phyloP scores from a whole-genome alignment of 2,113 vertebrate genomes.

The Sialia sialis region DNA sequence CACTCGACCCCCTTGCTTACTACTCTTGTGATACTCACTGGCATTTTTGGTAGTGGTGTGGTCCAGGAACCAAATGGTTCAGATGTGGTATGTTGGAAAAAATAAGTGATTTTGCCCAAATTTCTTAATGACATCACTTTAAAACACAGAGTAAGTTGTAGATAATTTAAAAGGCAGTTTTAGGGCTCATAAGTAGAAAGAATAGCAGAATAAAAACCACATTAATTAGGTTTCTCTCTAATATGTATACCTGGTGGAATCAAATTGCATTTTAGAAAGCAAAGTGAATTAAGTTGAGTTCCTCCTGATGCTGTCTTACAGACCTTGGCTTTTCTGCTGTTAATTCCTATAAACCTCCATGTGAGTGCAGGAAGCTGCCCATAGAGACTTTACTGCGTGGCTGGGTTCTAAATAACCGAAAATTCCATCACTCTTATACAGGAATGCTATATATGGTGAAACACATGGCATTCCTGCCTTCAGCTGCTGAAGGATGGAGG shows the following conservation, averaged over 20 bases:
- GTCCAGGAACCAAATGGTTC: not conserved
- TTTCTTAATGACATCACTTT: not conserved
- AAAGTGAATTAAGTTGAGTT: not conserved
- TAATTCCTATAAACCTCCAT: accelerated
- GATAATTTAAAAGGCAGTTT: not conserved
- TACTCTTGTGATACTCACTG: not conserved
- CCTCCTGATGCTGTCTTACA: not conserved
- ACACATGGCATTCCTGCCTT: not conserved
- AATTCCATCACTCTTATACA: not conserved
- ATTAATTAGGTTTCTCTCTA: not conserved
- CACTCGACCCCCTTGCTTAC: not conserved
- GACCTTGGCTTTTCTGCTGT: not conserved
- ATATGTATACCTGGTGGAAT: not conserved
- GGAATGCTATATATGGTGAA: not conserved
- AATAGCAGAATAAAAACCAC: not conserved
- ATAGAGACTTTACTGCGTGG: accelerated
- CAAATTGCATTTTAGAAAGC: not conserved
- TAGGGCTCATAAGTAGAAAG: not conserved
- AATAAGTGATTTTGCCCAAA: not conserved
- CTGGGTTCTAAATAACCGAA: not conserved
- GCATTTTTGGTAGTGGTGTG: not conserved
- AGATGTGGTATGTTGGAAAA: not conserved
- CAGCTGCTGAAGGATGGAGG: not conserved
- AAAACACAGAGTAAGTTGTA: not conserved
- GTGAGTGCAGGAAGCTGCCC: not conserved